Conservation (phyloP, 2,113 vertebrate species). For the Lepidothrix coronata region DNA sequence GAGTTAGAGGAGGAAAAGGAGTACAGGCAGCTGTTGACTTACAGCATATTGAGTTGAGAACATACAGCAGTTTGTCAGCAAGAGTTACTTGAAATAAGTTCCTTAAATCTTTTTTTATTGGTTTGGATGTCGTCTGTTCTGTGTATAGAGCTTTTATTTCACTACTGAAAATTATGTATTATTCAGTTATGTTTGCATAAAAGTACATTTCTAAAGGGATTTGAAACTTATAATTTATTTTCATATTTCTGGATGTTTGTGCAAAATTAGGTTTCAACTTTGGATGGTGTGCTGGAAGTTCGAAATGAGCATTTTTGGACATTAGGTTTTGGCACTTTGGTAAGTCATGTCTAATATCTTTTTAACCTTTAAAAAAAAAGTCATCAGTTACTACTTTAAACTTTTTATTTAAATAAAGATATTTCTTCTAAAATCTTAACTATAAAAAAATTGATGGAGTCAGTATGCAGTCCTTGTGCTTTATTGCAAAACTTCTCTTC, state of each 20-base stretch:
- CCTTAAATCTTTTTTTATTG: not conserved
- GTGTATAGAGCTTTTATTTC: not conserved
- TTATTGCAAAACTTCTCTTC: not conserved
- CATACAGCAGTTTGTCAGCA: not conserved
- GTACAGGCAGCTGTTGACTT: not conserved
- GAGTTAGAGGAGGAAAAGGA: not conserved
- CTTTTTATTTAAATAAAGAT: not conserved
- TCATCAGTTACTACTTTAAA: not conserved
- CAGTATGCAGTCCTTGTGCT: not conserved
- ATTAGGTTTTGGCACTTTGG: conserved; percentile 93
- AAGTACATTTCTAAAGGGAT: not conserved
- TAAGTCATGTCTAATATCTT: conserved; percentile 65
- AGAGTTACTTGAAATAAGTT: not conserved
- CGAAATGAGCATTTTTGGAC: conserved; percentile 99
- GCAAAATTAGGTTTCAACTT: conserved; percentile 87
- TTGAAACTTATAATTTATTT: not conserved
- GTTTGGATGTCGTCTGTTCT: not conserved
- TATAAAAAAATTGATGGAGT: not conserved
- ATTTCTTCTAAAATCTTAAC: not conserved
- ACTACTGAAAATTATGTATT: not conserved
- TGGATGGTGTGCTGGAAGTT: conserved; percentile 96
- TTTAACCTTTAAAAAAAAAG: not conserved
- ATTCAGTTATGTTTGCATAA: not conserved
- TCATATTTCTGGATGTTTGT: not conserved
- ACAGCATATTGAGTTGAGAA: not conserved